A percentile compares a stretch with the other conserved stretches of the same genome.
Conservation (phyloP, 2,888 invertebrate species). For the Cheilosia impressa region DNA sequence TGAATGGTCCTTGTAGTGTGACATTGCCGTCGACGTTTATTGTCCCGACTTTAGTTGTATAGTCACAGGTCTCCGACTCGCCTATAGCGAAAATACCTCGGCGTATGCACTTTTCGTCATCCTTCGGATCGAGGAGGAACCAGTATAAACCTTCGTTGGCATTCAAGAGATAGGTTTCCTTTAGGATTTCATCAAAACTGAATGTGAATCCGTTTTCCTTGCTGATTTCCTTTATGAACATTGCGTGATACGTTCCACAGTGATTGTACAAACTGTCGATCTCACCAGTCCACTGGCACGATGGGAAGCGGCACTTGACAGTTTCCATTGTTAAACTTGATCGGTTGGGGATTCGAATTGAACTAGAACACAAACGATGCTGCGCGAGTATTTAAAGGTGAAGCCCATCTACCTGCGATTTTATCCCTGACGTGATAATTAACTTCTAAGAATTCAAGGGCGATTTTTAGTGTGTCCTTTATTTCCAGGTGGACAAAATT, state of each 20-base stretch:
- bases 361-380: no score
- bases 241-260: constrained; percentile 71
- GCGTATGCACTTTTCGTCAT: constrained; percentile 24
- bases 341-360: no score
- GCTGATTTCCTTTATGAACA: constrained; percentile 67
- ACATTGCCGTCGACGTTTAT: constrained; percentile 32
- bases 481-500: no score
- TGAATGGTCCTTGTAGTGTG: constrained; percentile 4
- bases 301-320: constrained; percentile 70
- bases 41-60: constrained; percentile 71
- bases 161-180: constrained; percentile 69
- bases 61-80: constrained; percentile 74
- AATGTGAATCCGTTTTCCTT: constrained; percentile 72
- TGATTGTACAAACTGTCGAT: constrained; percentile 76
- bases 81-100: constrained; percentile 77
- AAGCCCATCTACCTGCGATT: no score
- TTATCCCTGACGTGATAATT: no score
- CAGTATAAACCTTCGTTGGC: constrained; percentile 75
- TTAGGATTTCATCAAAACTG: constrained; percentile 64
- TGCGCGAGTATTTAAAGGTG: no score
- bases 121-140: constrained; percentile 62
- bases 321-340: constrained; percentile 10
- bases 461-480: no score
- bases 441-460: no score
- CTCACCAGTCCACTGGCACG: constrained; percentile 75